phyloP scores from a whole-genome alignment of 2,113 vertebrate genomes.

The Sander vitreus region DNA sequence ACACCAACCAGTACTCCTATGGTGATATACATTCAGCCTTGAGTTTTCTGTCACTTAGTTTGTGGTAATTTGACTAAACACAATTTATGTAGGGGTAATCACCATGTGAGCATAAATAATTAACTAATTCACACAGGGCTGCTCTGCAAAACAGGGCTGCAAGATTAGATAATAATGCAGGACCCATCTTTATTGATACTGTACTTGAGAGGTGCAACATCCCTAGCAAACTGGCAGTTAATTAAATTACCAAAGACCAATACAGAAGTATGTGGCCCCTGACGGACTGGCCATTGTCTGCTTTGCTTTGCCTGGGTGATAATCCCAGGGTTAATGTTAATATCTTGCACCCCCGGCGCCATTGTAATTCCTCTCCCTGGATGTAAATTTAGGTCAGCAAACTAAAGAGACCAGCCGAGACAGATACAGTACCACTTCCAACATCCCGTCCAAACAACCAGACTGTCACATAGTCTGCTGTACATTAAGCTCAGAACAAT shows the following conservation, averaged over 20 bases:
- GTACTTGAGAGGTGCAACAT: neutral
- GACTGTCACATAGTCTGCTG: neutral
- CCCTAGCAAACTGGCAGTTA: neutral
- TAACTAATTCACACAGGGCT: neutral
- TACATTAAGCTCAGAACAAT: slow-evolving; percentile 28
- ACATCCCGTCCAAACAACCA: neutral
- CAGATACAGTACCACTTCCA: neutral
- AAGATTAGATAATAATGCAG: neutral
- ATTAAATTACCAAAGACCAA: neutral
- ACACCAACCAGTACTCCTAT: neutral
- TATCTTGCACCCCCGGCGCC: slow-evolving; percentile 2
- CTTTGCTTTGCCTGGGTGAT: neutral
- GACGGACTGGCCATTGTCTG: neutral
- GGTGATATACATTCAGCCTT: neutral
- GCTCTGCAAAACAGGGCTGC: neutral
- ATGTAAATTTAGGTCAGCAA: slow-evolving; percentile 8
- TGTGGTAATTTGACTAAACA: neutral
- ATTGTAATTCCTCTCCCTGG: slow-evolving; percentile 7
- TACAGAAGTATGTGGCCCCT: neutral
- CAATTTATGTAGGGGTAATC: neutral
- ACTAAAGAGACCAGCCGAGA: neutral
- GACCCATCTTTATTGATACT: neutral
- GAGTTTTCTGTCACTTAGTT: neutral
- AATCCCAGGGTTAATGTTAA: neutral
- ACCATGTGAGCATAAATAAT: neutral